Evolutionary conservation across 64 coral and sea anemone genomes (phyloP).

Genomic region (Trachythela sp.): DNA sequence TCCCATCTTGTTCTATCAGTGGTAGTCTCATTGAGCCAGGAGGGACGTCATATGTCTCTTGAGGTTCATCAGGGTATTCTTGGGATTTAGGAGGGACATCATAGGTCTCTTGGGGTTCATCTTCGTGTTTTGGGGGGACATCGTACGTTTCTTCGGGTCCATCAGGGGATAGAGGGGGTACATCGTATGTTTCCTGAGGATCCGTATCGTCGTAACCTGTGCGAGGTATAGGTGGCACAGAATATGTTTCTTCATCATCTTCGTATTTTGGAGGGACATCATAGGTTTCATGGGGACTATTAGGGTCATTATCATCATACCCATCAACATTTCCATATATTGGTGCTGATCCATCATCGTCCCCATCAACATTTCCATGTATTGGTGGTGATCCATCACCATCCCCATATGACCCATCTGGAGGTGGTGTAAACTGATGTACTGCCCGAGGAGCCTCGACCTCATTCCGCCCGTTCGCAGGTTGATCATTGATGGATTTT

Average conservation of each 20-base stretch:
- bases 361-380: background rate
- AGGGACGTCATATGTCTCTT: conserved; percentile 14
- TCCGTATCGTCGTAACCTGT: background rate
- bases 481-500: background rate
- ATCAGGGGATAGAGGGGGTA: background rate
- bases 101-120: background rate
- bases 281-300: background rate
- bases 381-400: background rate
- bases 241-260: background rate
- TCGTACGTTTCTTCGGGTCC: background rate
- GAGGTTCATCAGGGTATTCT: background rate
- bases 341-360: background rate
- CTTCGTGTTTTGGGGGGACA: background rate
- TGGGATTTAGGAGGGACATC: background rate
- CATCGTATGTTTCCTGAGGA: background rate
- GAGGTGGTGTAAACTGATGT: background rate
- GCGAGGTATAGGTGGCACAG: background rate
- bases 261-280: background rate
- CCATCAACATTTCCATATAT: background rate
- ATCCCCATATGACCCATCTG: background rate
- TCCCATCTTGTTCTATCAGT: background rate
- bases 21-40: background rate
- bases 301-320: background rate
- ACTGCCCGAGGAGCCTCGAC: background rate
- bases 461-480: background rate